Evolutionary conservation across 2,113 vertebrate species (phyloP), one percentile per base, ranked within the genome.

Genomic region (Carettochelys insculpta): DNA sequence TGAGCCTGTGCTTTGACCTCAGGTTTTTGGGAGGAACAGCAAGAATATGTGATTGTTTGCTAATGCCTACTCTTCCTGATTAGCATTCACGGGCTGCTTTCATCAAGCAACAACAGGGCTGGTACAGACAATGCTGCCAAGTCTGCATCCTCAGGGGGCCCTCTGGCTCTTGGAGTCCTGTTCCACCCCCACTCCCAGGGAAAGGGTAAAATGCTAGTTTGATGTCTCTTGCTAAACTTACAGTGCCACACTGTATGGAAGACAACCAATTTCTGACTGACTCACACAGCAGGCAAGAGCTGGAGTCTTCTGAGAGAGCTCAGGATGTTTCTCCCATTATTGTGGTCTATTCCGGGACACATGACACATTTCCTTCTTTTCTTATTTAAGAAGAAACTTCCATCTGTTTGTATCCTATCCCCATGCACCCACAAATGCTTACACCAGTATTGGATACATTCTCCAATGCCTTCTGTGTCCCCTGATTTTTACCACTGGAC

Each of bases 21-120:
- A 56, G 3, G 8, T 68, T 90, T 83, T 52, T 77, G 45, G 27
- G 31, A 85, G 82, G 71, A 77, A 8, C 50, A 19, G 65, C 50
- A 61, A 51, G 93, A 83, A 73, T 53, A 29, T 53, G 31, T 65
- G 51, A 82, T 68, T 58, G 17, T 94, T 94, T 68, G 34, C 51
- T 83, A 78, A 71, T 41, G 25, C 45, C 77, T 25, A 53, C 90
- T 88, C 38, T 84, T n/a, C 73, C 45, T 45, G 48, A 8, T 79
- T 84, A 58, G 83, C 45, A 79, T 80, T 87, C 22, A 2, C 56
- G 56, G 75, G 20, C 41, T 11, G 25, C 38, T 11, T 52, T 80
- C 51, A 82, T 80, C 45, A 75, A 53, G 27, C 51, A 83, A 79
- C 54, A 79, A 52, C 38, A 80, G n/a, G 11, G 19, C 41, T 61